Evolutionary conservation across 2,113 vertebrate genomes (phyloP), one percentile per base, ranked within the genome.

Genomic region (Pollachius pollachius): DNA sequence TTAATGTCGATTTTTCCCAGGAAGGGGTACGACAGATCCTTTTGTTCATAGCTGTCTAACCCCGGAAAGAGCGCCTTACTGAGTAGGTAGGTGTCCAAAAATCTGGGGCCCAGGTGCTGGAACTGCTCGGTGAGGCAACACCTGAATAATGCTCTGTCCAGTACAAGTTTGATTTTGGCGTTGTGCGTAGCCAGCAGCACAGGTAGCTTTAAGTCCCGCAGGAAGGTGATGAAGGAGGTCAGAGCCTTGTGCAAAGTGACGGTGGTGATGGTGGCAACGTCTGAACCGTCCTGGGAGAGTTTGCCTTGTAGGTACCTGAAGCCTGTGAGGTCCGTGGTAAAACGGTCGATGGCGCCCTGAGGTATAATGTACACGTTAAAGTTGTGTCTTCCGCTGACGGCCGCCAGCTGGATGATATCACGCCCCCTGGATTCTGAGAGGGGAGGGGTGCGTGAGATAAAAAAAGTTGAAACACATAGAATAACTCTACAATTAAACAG

Each of bases 381-480:
- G 21, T 12, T 11, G 7, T 0, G 54, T 0, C 65, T 18, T 8
- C 72, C 80, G 17, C 84, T 87, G 72, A 90, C 13, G 8, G 90
- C 90, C 0, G 81, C 78, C 52, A 92, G 11, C 83, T 92, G 91
- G 71, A 89, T 76, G 64, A 92, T 87, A 23, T 92, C 77, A 81
- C 89, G 89, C 9, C 3, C 13, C 0, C 0, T 0, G 0, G 74
- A 88, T 69, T 84, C 90, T 91, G 77, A 17, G 52, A 69, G 58
- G 0, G 64, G 62, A 23, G 54, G 16, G 16, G 34, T 12, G 37
- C 1, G 58, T 13, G n/a, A 4, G 3, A 18, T 0, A 0, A n/a
- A n/a, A n/a, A n/a, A n/a, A n/a, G n/a, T n/a, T n/a, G n/a, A n/a
- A n/a, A n/a, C n/a, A n/a, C n/a, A n/a, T n/a, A n/a, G n/a, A n/a